A percentile compares a stretch with the other conserved stretches of the same genome.
Conservation (phyloP, 2,113 vertebrate genomes). For the Cyrtonyx montezumae region DNA sequence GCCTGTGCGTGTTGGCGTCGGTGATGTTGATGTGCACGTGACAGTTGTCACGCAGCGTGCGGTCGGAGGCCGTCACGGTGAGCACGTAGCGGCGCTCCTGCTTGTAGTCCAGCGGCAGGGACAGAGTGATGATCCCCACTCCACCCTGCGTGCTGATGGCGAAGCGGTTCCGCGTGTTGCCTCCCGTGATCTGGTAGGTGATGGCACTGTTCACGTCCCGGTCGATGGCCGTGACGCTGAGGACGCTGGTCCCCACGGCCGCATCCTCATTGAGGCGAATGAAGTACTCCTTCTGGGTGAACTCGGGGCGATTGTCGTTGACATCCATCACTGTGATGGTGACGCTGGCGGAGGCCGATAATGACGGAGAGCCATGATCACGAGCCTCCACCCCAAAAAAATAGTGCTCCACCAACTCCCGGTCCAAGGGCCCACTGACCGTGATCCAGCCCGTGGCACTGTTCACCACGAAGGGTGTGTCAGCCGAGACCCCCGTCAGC, state of each 20-base stretch:
- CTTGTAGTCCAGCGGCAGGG: conserved; percentile 96
- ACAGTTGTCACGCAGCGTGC: conserved; percentile 94
- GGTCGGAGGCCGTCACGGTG: conserved; percentile 93
- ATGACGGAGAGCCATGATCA: conserved; percentile 91
- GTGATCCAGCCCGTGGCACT: conserved; percentile 96
- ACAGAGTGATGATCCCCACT: conserved; percentile 89
- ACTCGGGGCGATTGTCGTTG: conserved; percentile 96
- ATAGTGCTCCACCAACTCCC: conserved; percentile 94
- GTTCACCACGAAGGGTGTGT: conserved; percentile 94
- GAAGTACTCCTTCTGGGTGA: conserved; percentile 93
- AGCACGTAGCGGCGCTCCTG: conserved; percentile 95
- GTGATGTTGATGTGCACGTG: conserved; percentile 97
- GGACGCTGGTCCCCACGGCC: conserved; percentile 90
- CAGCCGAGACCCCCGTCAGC: conserved; percentile 85
- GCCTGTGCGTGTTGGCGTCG: conserved; percentile 95
- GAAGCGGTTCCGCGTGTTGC: conserved; percentile 96
- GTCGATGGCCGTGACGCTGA: conserved; percentile 92
- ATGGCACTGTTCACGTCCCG: conserved; percentile 96
- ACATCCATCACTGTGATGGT: conserved; percentile 97
- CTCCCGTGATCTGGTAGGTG: conserved; percentile 96
- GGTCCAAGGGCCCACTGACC: conserved; percentile 91
- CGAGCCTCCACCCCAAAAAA: conserved; percentile 95
- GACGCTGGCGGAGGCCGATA: conserved; percentile 94
- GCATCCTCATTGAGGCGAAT: conserved; percentile 96
- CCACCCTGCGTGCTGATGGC: conserved; percentile 94